Evolutionary conservation across 2,113 vertebrate species (phyloP).

Genomic region (Corvus moneduloides): DNA sequence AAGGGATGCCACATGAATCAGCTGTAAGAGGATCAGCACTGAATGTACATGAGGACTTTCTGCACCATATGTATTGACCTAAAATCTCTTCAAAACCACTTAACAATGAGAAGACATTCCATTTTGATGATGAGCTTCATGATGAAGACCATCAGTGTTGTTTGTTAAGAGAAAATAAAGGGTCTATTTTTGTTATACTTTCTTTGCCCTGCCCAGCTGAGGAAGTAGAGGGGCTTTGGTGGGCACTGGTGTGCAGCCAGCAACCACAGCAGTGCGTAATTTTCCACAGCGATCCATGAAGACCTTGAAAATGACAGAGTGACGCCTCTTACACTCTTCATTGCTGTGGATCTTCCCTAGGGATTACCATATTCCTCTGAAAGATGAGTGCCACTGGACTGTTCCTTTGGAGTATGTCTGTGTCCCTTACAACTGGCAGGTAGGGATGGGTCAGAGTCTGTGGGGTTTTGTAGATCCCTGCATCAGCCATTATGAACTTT

Average conservation of each 20-base stretch:
- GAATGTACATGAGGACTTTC: background rate
- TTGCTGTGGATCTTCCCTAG: background rate
- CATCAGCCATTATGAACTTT: background rate
- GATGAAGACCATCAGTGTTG: background rate
- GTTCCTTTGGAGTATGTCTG: background rate
- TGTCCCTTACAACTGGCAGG: background rate
- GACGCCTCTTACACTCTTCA: background rate
- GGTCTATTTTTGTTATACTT: background rate
- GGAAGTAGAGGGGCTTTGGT: background rate
- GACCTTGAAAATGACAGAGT: background rate
- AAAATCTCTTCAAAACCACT: background rate
- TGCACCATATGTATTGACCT: background rate
- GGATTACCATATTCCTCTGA: background rate
- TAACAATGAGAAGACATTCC: background rate
- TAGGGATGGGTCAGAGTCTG: background rate
- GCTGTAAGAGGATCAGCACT: fast-evolving
- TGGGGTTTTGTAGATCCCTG: background rate
- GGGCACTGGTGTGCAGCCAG: background rate
- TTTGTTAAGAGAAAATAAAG: background rate
- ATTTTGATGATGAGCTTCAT: background rate
- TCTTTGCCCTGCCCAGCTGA: background rate
- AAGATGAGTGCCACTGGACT: background rate
- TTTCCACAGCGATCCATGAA: background rate
- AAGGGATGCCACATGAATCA: background rate
- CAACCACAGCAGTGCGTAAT: background rate